These are phyloP conservation scores for Cartodere bifasciata DNA, from an alignment of 2,888 invertebrate species.

Conservation along the genomic window DNA sequence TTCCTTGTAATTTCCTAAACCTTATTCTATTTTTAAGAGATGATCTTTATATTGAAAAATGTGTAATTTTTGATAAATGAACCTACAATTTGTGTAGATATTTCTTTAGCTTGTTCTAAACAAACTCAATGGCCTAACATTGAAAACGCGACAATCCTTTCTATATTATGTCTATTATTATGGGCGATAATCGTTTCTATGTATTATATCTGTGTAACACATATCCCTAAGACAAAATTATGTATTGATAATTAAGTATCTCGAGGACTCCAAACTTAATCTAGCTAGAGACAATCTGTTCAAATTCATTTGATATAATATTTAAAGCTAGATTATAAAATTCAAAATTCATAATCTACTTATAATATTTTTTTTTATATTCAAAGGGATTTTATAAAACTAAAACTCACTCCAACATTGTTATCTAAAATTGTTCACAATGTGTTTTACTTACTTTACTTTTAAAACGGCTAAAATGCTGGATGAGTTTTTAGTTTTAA, in stretches of 20 bases:
- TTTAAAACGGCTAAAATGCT: too few species aligned
- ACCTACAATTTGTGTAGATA: slow-evolving; percentile 8
- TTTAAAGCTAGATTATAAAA: too few species aligned
- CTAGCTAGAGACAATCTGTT: slow-evolving; percentile 35
- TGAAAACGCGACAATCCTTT: slow-evolving; percentile 35
- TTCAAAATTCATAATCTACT: too few species aligned
- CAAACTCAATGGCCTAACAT: slow-evolving; percentile 36
- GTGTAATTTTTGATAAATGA: slow-evolving; percentile 2
- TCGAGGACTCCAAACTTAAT: too few species aligned
- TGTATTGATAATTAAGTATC: too few species aligned
- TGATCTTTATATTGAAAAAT: neutral
- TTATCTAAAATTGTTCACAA: too few species aligned
- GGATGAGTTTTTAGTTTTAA: too few species aligned
- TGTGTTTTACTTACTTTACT: too few species aligned
- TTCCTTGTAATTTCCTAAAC: slow-evolving; percentile 1
- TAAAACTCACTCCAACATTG: too few species aligned
- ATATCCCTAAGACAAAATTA: slow-evolving; percentile 27
- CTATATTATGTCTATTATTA: slow-evolving; percentile 19
- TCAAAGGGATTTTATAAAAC: too few species aligned
- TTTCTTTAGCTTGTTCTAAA: slow-evolving; percentile 30
- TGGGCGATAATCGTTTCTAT: slow-evolving; percentile 19
- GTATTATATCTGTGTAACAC: slow-evolving; percentile 26
- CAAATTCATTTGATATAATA: slow-evolving; percentile 28
- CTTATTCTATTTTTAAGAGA: neutral
- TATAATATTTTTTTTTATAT: too few species aligned